Evolutionary conservation across 1,140 invertebrate genomes (phyloP).

Genomic region (Gryllus bimaculatus): DNA sequence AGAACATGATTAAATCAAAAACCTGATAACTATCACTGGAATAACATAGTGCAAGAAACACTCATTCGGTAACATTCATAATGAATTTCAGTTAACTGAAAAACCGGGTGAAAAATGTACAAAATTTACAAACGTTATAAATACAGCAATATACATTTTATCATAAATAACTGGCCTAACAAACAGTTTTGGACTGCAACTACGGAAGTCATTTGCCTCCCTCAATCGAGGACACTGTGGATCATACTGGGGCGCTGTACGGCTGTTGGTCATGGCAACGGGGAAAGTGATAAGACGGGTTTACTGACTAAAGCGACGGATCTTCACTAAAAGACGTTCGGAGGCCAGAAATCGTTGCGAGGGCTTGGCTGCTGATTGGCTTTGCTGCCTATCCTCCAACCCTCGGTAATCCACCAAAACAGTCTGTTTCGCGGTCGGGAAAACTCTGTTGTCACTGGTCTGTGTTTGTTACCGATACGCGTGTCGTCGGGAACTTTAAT

Average conservation of each 20-base stretch:
- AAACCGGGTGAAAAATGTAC: not conserved
- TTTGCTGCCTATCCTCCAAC: not conserved
- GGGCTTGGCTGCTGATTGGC: not conserved
- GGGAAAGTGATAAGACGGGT: not conserved
- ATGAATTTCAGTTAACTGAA: not conserved
- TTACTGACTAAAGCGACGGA: not conserved
- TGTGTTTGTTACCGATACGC: not conserved
- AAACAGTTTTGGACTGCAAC: not conserved
- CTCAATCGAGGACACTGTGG: not conserved
- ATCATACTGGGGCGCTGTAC: not conserved
- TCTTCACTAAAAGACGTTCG: not conserved
- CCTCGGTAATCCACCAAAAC: not conserved
- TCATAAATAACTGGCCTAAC: not conserved
- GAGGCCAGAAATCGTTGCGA: not conserved
- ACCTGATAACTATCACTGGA: not conserved
- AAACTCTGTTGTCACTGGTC: not conserved
- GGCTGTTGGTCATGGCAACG: not conserved
- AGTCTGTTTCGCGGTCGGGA: not conserved
- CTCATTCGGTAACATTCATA: not conserved
- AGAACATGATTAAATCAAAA: not conserved
- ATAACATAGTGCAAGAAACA: not conserved
- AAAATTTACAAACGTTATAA: not conserved
- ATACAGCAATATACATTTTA: slow-evolving; percentile 6
- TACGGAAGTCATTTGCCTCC: not conserved
- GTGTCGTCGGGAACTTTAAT: not conserved